phyloP scores from a whole-genome alignment of 2,888 invertebrate species.

The Drosophila gaucha region DNA sequence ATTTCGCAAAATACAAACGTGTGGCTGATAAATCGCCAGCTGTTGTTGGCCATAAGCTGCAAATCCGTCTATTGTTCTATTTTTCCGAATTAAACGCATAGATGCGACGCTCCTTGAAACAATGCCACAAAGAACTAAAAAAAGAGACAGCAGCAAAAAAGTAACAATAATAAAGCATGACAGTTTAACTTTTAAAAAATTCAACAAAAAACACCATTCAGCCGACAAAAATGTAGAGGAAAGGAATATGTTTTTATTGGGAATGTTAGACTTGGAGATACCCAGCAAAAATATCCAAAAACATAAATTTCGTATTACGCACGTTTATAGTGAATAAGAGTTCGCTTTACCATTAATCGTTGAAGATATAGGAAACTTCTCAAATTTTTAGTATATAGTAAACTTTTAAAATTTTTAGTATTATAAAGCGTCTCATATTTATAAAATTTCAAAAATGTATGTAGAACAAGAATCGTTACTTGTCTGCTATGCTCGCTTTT shows the following conservation, averaged over 20 bases:
- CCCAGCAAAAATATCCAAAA: not conserved
- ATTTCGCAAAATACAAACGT: conserved; percentile 27
- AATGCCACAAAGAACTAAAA: conserved; percentile 45
- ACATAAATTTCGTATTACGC: no score
- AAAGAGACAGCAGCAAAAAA: conserved; percentile 18
- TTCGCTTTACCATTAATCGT: no score
- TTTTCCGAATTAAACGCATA: conserved; percentile 42
- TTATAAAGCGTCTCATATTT: no score
- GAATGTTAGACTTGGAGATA: not conserved
- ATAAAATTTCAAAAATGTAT: no score
- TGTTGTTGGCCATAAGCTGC: conserved; percentile 21
- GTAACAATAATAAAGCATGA: conserved; percentile 46
- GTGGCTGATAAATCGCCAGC: conserved; percentile 38
- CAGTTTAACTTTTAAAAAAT: conserved; percentile 70
- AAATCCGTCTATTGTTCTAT: conserved; percentile 46
- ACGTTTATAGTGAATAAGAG: no score
- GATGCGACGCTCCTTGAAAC: conserved; percentile 34
- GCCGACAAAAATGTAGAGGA: conserved; percentile 5
- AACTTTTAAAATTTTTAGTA: no score
- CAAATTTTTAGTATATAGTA: no score
- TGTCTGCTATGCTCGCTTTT: not conserved
- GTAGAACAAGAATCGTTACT: no score
- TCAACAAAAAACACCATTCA: conserved; percentile 47
- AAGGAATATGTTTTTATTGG: not conserved
- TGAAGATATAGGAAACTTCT: no score